Evolutionary conservation across 2,113 vertebrate species (phyloP).

Genomic region (Vanacampus margaritifer): DNA sequence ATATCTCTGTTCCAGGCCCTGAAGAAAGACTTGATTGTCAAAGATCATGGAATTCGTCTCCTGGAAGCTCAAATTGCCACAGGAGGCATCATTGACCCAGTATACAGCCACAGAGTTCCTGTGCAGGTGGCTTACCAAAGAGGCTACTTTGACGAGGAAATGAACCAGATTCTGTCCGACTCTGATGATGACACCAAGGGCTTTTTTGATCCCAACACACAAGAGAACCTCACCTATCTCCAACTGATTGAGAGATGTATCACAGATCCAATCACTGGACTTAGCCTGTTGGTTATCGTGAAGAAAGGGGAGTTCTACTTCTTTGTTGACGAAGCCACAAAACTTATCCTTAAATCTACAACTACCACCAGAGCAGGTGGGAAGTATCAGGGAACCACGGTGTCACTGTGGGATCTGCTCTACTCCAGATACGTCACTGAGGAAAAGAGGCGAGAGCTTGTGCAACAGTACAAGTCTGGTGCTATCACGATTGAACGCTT

Average conservation of each 20-base stretch:
- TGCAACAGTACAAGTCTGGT: slow-evolving; percentile 60
- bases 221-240: slow-evolving; percentile 71
- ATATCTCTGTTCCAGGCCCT: slow-evolving; percentile 56
- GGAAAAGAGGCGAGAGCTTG: slow-evolving; percentile 64
- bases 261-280: slow-evolving; percentile 57
- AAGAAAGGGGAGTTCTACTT: no score
- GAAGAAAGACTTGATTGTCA: slow-evolving; percentile 53
- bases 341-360: no score
- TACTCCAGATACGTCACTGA: slow-evolving; percentile 73
- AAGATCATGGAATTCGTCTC: slow-evolving; percentile 50
- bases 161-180: slow-evolving; percentile 61
- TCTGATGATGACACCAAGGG: slow-evolving; percentile 61
- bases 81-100: slow-evolving; percentile 36
- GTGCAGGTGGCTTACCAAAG: slow-evolving; percentile 76
- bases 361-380: slow-evolving; percentile 66
- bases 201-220: slow-evolving; percentile 75
- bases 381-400: slow-evolving; percentile 61
- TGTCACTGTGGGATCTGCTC: slow-evolving; percentile 78
- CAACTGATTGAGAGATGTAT: slow-evolving; percentile 71
- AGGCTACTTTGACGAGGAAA: slow-evolving; percentile 77
- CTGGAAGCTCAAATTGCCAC: slow-evolving; percentile 73
- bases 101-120: slow-evolving; percentile 48
- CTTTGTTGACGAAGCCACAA: no score
- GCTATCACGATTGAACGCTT: slow-evolving; percentile 58
- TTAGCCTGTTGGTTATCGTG: slow-evolving; percentile 12